Conservation (phyloP, 1,140 invertebrate genomes). For the Drosophila kurseongensis region DNA sequence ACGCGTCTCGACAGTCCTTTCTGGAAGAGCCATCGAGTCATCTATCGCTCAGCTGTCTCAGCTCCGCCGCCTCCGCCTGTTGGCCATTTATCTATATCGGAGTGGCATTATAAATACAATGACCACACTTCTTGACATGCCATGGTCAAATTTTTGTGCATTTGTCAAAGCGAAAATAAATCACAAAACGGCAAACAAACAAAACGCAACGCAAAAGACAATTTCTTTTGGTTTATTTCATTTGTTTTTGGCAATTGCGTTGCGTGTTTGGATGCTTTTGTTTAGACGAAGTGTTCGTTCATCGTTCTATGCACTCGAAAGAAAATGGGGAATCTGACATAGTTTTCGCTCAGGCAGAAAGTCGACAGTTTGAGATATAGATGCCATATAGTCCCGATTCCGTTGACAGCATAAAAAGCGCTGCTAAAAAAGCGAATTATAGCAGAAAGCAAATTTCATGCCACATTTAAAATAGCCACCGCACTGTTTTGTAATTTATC, state of each 20-base stretch:
- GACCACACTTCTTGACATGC: slow-evolving; percentile 80
- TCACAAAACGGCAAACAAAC: slow-evolving; percentile 73
- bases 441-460: slow-evolving; percentile 79
- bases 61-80: slow-evolving; percentile 36
- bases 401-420: slow-evolving; percentile 59
- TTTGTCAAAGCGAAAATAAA: slow-evolving; percentile 81
- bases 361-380: slow-evolving; percentile 28
- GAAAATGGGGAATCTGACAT: slow-evolving; percentile 79
- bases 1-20: slow-evolving; percentile 25
- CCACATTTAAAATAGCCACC: slow-evolving; percentile 78
- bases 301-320: slow-evolving; percentile 61
- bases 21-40: slow-evolving; percentile 35
- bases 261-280: slow-evolving; percentile 25
- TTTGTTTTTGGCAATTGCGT: slow-evolving; percentile 52
- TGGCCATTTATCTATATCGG: slow-evolving; percentile 74
- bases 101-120: slow-evolving; percentile 78
- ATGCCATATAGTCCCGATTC: slow-evolving; percentile 67
- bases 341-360: slow-evolving; percentile 47
- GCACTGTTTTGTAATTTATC: slow-evolving; percentile 79
- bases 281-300: slow-evolving; percentile 41
- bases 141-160: slow-evolving; percentile 82
- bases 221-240: slow-evolving; percentile 41
- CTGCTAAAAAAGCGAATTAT: slow-evolving; percentile 43
- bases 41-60: slow-evolving; percentile 38
- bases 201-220: slow-evolving; percentile 63